Evolutionary conservation across 2,113 vertebrate genomes (phyloP).

Genomic region (Callospermophilus lateralis): DNA sequence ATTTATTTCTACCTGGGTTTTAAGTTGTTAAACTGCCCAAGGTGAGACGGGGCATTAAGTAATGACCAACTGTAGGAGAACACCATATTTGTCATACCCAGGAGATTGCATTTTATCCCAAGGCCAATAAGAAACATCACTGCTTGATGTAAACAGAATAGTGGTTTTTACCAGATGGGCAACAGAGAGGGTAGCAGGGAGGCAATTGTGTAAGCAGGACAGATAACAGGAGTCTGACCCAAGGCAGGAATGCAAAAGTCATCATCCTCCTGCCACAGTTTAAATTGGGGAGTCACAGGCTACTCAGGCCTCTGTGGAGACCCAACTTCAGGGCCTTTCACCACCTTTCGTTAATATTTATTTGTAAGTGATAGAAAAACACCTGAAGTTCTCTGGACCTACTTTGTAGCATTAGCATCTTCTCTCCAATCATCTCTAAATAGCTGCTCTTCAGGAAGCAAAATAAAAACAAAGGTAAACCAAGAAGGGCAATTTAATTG

Average conservation of each 20-base stretch:
- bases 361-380: neutral
- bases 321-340: neutral
- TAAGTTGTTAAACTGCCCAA: neutral
- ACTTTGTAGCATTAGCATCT: neutral
- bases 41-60: neutral
- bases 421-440: neutral
- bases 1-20: neutral
- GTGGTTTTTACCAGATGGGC: neutral
- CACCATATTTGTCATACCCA: neutral
- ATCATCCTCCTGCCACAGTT: neutral
- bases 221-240: neutral
- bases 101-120: neutral
- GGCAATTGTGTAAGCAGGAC: neutral
- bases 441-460: neutral
- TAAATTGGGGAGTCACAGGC: neutral
- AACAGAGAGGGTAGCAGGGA: neutral
- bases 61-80: neutral
- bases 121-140: neutral
- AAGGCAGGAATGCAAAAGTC: neutral
- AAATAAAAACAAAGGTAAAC: neutral
- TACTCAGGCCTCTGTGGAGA: neutral
- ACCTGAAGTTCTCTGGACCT: neutral
- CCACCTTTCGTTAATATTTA: neutral
- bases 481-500: neutral
- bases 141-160: neutral